Base-by-base conservation (phyloP, 2,797 vertebrate species). In the Phalanger gymnotis region DNA sequence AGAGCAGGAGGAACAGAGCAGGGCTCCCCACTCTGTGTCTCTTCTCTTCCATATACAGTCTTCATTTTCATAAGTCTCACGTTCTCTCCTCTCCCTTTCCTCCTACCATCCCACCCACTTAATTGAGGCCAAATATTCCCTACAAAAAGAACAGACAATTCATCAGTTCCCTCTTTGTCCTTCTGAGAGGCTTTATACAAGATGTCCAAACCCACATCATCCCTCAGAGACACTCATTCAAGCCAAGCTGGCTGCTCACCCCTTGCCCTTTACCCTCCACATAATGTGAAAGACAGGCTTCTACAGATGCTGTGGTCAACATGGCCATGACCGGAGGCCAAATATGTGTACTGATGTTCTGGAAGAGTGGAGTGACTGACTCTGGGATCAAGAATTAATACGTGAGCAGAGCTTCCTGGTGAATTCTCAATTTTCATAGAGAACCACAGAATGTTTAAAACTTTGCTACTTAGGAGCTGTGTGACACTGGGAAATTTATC, bases 51-150 rank as follows among this genome's bases (percentile, higher is more conserved):
- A 55, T 19, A 12, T n/a, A 31, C 53, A 51, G 51, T 57, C 91
- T 56, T 87, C 95, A 96, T 97, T 95, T 87, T 87, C 81, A 94
- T 91, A 73, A 96, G 1, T n/a, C 92, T 54, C 96, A 96, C 47
- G 95, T 96, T 87, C 92, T 93, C n/a, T 4, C 14, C 54, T 89
- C 92, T 93, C 95, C 52, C 30, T 92, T 90, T 51, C 52, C 91
- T 94, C 53, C 9, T 91, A 89, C 92, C 92, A 91, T 51, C 93
- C 97, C 54, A 73, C 96, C 97, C 95, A 97, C 94, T 97, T 98
- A 97, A 98, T 97, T 96, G 97, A 96, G 94, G 96, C 95, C 97
- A 97, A 97, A 97, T 97, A 97, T 97, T 97, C 96, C 34, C 61
- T 25, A 97, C 95, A 96, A 97, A 81, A 96, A 94, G 95, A 94